Evolutionary conservation across 2,797 vertebrate species (phyloP).

Genomic region (Propithecus deckenii): DNA sequence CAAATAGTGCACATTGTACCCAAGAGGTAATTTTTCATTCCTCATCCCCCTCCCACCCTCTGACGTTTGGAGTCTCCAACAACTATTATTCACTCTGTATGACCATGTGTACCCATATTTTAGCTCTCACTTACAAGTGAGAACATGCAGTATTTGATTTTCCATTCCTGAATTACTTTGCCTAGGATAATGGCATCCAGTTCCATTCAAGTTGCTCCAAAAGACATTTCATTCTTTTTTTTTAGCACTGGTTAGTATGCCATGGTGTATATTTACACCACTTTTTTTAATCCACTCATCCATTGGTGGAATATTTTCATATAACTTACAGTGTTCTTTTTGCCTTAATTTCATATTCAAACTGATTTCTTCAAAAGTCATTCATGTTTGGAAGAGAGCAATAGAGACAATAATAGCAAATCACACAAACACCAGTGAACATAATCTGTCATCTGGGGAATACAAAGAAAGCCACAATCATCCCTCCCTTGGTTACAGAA

Average conservation of each 20-base stretch:
- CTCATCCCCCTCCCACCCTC: not conserved
- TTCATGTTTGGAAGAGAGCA: not conserved
- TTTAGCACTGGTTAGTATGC: not conserved
- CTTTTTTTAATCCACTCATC: not conserved
- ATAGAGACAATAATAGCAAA: not conserved
- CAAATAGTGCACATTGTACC: too few species aligned
- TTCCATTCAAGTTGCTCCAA: not conserved
- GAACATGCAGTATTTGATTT: not conserved
- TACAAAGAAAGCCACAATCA: not conserved
- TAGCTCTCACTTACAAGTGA: not conserved
- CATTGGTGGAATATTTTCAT: not conserved
- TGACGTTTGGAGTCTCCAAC: not conserved
- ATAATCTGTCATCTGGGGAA: not conserved
- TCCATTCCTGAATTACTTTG: not conserved
- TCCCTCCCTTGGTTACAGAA: not conserved
- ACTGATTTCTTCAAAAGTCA: not conserved
- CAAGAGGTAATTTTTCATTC: not conserved
- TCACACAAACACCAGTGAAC: not conserved
- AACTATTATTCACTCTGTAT: not conserved
- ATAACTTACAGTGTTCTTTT: not conserved
- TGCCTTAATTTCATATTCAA: conserved; percentile 26
- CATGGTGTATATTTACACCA: not conserved
- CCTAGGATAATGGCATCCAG: not conserved
- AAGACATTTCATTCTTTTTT: not conserved
- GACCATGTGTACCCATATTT: not conserved